Percentiles rank a stretch among this genome's conserved stretches.
Evolutionary conservation across 2,113 vertebrate species (phyloP).

Genomic region (Equus przewalskii): DNA sequence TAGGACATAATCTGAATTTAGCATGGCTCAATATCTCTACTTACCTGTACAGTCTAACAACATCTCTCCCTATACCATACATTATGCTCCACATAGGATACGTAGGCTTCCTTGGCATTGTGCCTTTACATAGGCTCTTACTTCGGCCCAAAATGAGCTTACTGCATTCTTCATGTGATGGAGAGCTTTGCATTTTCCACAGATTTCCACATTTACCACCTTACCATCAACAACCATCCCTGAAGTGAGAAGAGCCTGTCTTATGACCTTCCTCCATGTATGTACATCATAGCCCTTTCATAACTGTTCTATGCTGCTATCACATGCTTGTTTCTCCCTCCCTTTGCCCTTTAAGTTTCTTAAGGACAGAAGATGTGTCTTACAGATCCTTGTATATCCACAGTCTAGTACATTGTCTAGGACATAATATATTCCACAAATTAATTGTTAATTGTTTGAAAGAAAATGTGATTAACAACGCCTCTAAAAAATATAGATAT

Average conservation of each 20-base stretch:
- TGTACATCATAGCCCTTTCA: not conserved
- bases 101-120: not conserved
- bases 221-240: not conserved
- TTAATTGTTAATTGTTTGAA: not conserved
- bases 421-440: not conserved
- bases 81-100: not conserved
- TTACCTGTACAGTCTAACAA: not conserved
- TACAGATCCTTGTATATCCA: not conserved
- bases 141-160: not conserved
- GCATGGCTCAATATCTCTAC: not conserved
- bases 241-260: not conserved
- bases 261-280: too few relatives aligned
- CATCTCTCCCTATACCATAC: not conserved
- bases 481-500: not conserved
- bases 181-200: not conserved
- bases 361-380: not conserved
- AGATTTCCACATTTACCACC: not conserved
- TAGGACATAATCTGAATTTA: not conserved
- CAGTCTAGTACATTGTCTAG: not conserved
- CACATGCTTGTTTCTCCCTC: not conserved
- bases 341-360: not conserved
- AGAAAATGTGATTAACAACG: not conserved
- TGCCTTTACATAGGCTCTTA: not conserved
- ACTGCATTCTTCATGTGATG: not conserved
- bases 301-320: not conserved